Percentiles rank a stretch among this genome's conserved stretches.
phyloP scores from a whole-genome alignment of 1,140 invertebrate genomes.

The Papilio glaucus region DNA sequence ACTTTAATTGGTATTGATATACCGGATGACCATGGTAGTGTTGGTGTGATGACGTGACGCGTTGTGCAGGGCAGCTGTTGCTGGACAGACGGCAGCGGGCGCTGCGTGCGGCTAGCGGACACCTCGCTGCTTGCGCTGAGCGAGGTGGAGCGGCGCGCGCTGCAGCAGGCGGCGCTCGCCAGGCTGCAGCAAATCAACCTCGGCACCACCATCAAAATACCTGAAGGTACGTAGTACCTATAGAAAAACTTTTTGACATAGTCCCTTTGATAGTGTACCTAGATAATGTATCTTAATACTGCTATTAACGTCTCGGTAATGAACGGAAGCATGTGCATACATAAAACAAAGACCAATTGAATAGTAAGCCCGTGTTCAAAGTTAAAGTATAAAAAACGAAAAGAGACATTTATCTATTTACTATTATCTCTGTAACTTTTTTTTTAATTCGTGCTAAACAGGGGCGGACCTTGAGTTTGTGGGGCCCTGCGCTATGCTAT shows the following conservation, averaged over 20 bases:
- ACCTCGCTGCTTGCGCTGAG: constrained; percentile 89
- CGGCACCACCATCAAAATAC: constrained; percentile 88
- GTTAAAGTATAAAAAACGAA: too few relatives aligned
- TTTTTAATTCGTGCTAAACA: too few relatives aligned
- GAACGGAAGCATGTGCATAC: too few relatives aligned
- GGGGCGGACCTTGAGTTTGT: too few relatives aligned
- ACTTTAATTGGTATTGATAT: too few relatives aligned
- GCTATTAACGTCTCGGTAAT: too few relatives aligned
- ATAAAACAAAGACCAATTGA: too few relatives aligned
- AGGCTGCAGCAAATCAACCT: constrained; percentile 94
- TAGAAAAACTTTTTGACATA: neutral
- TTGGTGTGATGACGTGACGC: constrained; percentile 77
- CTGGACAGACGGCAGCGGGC: constrained; percentile 91
- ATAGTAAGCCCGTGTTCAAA: too few relatives aligned
- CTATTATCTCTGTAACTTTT: too few relatives aligned
- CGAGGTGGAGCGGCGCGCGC: constrained; percentile 91
- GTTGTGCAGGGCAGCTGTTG: constrained; percentile 90
- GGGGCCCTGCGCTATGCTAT: too few relatives aligned
- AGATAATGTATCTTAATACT: too few relatives aligned
- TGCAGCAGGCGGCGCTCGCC: constrained; percentile 93
- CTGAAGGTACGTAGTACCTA: constrained; percentile 68
- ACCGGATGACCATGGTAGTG: neutral
- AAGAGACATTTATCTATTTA: too few relatives aligned
- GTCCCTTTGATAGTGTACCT: neutral
- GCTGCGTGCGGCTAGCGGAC: constrained; percentile 89